Evolutionary conservation across 2,113 vertebrate genomes (phyloP).

Genomic region (Triplophysa rosa): DNA sequence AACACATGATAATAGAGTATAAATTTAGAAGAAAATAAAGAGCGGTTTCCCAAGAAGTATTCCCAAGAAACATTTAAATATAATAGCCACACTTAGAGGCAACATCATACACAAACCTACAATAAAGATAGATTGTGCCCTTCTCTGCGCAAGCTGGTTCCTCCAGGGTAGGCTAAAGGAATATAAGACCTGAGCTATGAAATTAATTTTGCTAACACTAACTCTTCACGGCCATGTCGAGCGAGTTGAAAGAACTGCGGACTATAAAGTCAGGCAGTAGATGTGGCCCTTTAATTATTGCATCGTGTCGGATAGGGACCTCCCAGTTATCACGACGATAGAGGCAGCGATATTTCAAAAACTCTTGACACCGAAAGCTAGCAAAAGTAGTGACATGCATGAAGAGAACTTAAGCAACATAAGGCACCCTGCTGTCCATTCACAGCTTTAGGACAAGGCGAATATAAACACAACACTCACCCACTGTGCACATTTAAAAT

Average conservation of each 20-base stretch:
- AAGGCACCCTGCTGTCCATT: conserved; percentile 56
- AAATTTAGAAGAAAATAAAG: neutral
- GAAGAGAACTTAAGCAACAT: conserved; percentile 76
- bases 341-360: conserved; percentile 81
- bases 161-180: conserved; percentile 83
- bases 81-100: neutral
- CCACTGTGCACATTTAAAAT: neutral
- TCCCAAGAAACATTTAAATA: too few species aligned
- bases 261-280: conserved; percentile 76
- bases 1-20: too few species aligned
- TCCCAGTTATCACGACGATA: conserved; percentile 79
- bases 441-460: conserved; percentile 15
- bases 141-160: conserved; percentile 76
- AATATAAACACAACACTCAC: neutral
- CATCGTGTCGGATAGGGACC: conserved; percentile 82
- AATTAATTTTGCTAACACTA: conserved; percentile 82
- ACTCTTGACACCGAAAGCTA: conserved; percentile 75
- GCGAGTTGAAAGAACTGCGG: conserved; percentile 80
- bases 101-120: neutral
- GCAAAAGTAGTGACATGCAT: conserved; percentile 86
- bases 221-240: conserved; percentile 77
- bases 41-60: neutral
- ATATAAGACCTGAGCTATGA: conserved; percentile 84
- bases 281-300: conserved; percentile 86
- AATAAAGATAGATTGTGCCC: conserved; percentile 49